Evolutionary conservation across 2,797 vertebrate species (phyloP), one percentile per base, ranked within the genome.

Genomic region (Amniataba percoides): DNA sequence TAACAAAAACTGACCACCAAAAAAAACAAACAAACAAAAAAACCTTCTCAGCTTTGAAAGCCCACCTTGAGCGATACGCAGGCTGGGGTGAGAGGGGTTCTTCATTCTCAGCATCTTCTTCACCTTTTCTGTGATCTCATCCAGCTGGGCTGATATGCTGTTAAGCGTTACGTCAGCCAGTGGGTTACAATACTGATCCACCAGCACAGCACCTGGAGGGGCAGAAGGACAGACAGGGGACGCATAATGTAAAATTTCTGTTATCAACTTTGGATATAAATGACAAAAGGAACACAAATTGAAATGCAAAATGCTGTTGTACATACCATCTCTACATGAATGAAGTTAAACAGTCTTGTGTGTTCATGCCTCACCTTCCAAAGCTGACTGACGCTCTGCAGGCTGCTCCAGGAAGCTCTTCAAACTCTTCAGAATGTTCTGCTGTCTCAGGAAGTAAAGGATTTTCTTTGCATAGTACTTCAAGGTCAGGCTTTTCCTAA

Each of bases 381-480:
- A 87, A 23, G 98, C 96, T 0, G 95, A 96, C 83, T 99, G 97
- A 3, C 91, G 94, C 14, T 96, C 97, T 3, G 93, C 89, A 1
- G 97, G 96, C 63, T 95, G 94, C 76, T 96, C 96, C 81, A 99
- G 94, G 57, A 99, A 99, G 3, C 83, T 92, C 93, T 98, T 99
- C 82, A 99, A 93, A 78, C 95, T 97, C 85, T 96, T 96, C 62
- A 99, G 76, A 52, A 99, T 98, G 53, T 98, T 97, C 94, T 99
- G 97, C 51, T 99, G 98, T 42, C 97, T 96, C 68, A 99, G 95
- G 92, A 98, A 99, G 93, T 98, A 99, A 16, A 99, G 96, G 80
- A 99, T 99, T 95, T 99, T 99, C 95, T 98, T 99, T 89, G 98
- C 97, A 88, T 99, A 99, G 93, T 99, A 99, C 85, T 99, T 99